Evolutionary conservation across 1,140 invertebrate genomes (phyloP), one percentile per base, ranked within the genome.

Genomic region (Zaprionus ornatus): DNA sequence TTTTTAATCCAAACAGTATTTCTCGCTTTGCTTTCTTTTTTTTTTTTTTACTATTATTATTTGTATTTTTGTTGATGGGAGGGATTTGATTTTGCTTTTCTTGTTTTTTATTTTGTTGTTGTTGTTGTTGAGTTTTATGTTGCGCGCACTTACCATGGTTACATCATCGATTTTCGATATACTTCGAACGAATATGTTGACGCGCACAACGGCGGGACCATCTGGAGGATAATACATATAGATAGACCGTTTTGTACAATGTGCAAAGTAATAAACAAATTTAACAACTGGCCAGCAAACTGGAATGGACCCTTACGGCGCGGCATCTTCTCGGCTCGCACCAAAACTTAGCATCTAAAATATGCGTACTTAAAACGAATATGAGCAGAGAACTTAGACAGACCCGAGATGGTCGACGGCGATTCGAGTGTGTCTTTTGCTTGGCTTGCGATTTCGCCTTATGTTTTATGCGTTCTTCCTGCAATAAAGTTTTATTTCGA

Each of bases 101-200:
- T 67, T 66, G 55, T 60, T 60, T 32, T 72, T 10, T 32, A 32
- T 74, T 69, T 70, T 65, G 56, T 78, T 74, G 77, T 29, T 62
- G 23, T 73, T 69, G 72, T 64, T 17, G n/a, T 74, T 69, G 66
- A 45, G 25, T 56, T 77, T 69, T 75, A 52, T 74, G 60, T 69
- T 63, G 79, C 90, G 77, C 84, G 82, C 64, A 97, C 97, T 97
- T 98, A 98, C 97, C 98, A 98, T 98, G 91, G 97, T 98, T 94
- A 98, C 97, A 95, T 99, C 98, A 97, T 98, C 97, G 95, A 99
- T 98, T 96, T 98, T 98, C 94, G 97, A 98, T 95, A 98, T 98
- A 96, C 97, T 98, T 95, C 98, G 95, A 94, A 99, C 96, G 96
- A 98, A 98, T 95, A 98, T 97, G 96, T 99, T 98, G 95, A 99